Base-by-base conservation (phyloP, 2,113 vertebrate genomes). In the Cryptotis parvus region DNA sequence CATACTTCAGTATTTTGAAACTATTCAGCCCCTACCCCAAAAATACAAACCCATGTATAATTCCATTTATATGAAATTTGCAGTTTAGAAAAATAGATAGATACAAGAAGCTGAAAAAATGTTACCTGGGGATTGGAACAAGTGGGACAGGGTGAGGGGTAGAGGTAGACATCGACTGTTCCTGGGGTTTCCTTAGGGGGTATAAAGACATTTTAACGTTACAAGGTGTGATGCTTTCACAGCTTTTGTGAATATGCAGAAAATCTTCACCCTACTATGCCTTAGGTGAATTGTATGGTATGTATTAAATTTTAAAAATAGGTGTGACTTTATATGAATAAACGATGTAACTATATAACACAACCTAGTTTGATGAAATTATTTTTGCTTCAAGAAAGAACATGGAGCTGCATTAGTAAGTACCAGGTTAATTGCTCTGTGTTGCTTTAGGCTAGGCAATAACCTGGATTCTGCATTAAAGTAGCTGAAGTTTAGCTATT, bases 361-460 rank as follows among this genome's bases (percentile, higher is more conserved):
- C 58, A 75, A 37, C 65, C 61, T 35, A 65, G 35, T 2, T 83
- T 91, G 55, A 82, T 93, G 77, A 29, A 73, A 20, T 37, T 70
- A 35, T 29, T 94, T 66, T 88, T 86, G 63, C 49, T 66, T 93
- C 43, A 90, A 87, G 12, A 80, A 82, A 77, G 29, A 75, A 84
- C 20, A 29, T 39, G 2, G 75, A 65, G 22, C 69, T 70, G 24
- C 58, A 18, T 89, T 91, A 68, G 16, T 73, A 27, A 89, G 15
- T 82, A 26, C 33, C 76, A 29, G 33, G 12, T 45, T 87, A 75
- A 66, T 84, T 81, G 11, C 2, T 89, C 14, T 91, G 18, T 69
- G 20, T 91, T 91, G 33, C 69, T 92, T 90, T 87, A 75, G 26
- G 33, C 78, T 87, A 87, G 41, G 84, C 73, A 55, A 55, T 90